Evolutionary conservation across 2,888 invertebrate species (phyloP), one percentile per base, ranked within the genome.

Genomic region (Chirona hameri): DNA sequence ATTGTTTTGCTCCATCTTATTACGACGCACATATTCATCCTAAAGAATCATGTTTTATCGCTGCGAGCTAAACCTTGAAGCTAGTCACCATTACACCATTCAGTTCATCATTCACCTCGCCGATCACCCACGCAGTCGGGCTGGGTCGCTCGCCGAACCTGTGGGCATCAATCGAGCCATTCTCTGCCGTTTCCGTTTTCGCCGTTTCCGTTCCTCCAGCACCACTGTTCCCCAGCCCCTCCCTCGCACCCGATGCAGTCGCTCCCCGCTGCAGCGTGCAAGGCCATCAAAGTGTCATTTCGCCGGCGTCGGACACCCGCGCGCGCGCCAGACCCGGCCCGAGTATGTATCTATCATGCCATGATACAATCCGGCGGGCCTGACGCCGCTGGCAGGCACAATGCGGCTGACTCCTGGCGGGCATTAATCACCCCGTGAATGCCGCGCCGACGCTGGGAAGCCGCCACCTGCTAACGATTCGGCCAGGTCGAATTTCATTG

Each of bases 401-500:
- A 72, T 31, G 72, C 72, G 18, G 72, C 72, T 72, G 72, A 72
- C 72, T 72, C 31, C 72, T 72, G 72, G 18, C 5, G 10, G 72
- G 29, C 72, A 72, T 72, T 72, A 72, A 72, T 72, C 72, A 72
- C 18, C 72, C 7, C 31, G 31, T 72, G 72, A 72, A 72, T 72
- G 72, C 18, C 72, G 72, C 18, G n/a, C 18, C 27, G 72, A 10
- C 31, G 31, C 31, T 72, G 72, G 31, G 72, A 72, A 31, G 10
- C 72, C 29, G 18, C 31, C 72, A 72, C 27, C 72, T 72, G 72
- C 15, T 72, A 72, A 72, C 72, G 72, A 72, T 72, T 72, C 72
- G 31, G 72, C 72, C 72, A 72, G 72, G 72, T 72, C 27, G 72
- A 72, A 72, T 72, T 72, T 72, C 72, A 72, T 72, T 72, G 72